Evolutionary conservation across 2,888 invertebrate species (phyloP), one percentile per base, ranked within the genome.

Genomic region (Drepana falcataria): DNA sequence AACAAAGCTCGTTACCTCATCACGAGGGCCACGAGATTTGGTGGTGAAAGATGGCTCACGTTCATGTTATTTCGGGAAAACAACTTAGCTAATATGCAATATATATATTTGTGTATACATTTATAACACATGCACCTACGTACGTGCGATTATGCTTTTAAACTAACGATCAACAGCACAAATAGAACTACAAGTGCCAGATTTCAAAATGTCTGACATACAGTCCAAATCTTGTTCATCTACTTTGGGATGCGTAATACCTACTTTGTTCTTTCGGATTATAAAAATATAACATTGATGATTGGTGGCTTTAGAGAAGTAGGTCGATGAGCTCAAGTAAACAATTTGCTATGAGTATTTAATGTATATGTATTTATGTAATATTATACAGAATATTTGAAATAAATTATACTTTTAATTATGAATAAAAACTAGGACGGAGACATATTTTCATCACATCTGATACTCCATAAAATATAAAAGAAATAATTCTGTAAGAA

Each of bases 61-160:
- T 68, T 71, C 74, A 67, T 49, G 64, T 64, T 78, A 77, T 77
- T 78, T 75, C 61, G 53, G 64, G 67, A 62, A 67, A 65, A 65
- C 60, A 55, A 56, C 64, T 66, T 64, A 59, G 59, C 52, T 56
- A 53, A 56, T 40, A 49, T 3, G 9, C 53, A 51, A 5, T 54
- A 55, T 48, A 55, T 58, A 56, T 41, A 58, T 54, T 59, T 56
- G 48, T 51, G 21, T 21, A 21, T 21, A 21, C 21, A 21, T 21
- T 21, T 21, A 51, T 40, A 40, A 51, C 35, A 4, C 37, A 35
- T 9, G 44, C 51, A 21, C 7, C 2, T 40, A 40, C 51, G 51
- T 51, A 7, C 33, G 51, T 40, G 44, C 40, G 40, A 51, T 51
- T 51, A 40, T 51, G 51, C 51, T 51, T 51, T 51, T 51, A 51